Conservation (phyloP, 1,140 invertebrate genomes). For the Eubasilissa regina region DNA sequence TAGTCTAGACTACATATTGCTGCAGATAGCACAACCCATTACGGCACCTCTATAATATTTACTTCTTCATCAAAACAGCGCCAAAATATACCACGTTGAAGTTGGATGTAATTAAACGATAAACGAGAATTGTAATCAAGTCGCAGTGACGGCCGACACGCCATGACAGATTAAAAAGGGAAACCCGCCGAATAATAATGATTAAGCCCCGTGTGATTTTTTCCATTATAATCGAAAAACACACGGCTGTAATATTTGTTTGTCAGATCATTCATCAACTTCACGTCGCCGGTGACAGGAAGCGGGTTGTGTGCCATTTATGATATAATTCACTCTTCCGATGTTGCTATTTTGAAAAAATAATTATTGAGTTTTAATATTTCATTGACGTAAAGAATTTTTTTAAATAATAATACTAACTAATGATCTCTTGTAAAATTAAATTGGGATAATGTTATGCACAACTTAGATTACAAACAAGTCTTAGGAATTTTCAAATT, state of each 20-base stretch:
- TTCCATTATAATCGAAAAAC: constrained; percentile 34
- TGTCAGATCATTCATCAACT: constrained; percentile 33
- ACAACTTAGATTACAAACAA: no score
- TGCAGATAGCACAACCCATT: no score
- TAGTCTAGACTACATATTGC: no score
- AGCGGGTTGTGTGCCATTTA: constrained; percentile 23
- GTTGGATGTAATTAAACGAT: constrained; percentile 20
- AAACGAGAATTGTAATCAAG: constrained; percentile 11
- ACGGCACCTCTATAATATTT: no score
- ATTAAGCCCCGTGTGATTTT: constrained; percentile 24
- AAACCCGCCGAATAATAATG: not conserved
- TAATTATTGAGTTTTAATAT: constrained; percentile 14
- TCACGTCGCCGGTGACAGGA: constrained; percentile 28
- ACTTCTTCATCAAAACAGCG: no score
- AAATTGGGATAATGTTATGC: no score
- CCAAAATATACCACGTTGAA: no score
- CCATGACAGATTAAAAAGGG: constrained; percentile 18
- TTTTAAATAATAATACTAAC: no score
- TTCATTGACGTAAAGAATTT: not conserved
- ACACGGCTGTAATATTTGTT: constrained; percentile 26
- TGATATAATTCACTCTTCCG: constrained; percentile 28
- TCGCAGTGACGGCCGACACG: no score
- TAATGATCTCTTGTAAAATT: no score
- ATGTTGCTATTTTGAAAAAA: constrained; percentile 32
- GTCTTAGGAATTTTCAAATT: no score